Base-by-base conservation (phyloP, 2,113 vertebrate species). In the Sinocyclocheilus anophthalmus region DNA sequence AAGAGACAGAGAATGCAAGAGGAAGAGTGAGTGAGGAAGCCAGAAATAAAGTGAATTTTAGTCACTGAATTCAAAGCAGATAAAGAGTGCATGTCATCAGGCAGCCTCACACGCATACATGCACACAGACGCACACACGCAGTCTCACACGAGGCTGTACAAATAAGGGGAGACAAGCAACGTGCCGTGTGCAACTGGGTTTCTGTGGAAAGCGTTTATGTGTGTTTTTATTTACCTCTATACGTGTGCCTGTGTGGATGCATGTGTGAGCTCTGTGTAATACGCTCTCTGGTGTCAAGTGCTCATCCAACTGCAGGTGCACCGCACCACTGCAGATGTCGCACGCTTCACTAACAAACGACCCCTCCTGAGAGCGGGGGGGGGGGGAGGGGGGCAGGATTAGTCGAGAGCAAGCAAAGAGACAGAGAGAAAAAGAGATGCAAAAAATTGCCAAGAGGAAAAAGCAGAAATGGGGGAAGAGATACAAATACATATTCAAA, bases 301-400 rank as follows among this genome's bases (percentile, higher is more conserved):
- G 76, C 76, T 79, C 87, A 82, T 82, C 81, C 63, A 85, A 83
- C 72, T 78, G 83, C 87, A 88, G 85, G 84, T 88, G 87, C 83
- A 76, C 72, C 83, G 61, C 87, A 88, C 69, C 87, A 88, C 87
- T 88, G 87, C 83, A 88, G 87, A 88, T n/a, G 87, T 76, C 87
- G 83, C 83, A 88, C 83, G 87, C 83, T 88, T 85, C 83, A 82
- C 63, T 88, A 80, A 87, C 72, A 87, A 81, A 87, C 76, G 82
- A 85, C 65, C 57, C 83, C 83, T 53, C 83, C n/a, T n/a, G n/a
- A n/a, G n/a, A n/a, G n/a, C n/a, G n/a, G 57, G 48, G 53, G 9
- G 24, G 61, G 42, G 65, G 72, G 48, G n/a, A 37, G 45, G 50
- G 70, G 42, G 55, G 61, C 42, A n/a, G 50, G 73, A 73, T 20